phyloP scores from a whole-genome alignment of 2,888 invertebrate genomes.

The Apamea epomidion region DNA sequence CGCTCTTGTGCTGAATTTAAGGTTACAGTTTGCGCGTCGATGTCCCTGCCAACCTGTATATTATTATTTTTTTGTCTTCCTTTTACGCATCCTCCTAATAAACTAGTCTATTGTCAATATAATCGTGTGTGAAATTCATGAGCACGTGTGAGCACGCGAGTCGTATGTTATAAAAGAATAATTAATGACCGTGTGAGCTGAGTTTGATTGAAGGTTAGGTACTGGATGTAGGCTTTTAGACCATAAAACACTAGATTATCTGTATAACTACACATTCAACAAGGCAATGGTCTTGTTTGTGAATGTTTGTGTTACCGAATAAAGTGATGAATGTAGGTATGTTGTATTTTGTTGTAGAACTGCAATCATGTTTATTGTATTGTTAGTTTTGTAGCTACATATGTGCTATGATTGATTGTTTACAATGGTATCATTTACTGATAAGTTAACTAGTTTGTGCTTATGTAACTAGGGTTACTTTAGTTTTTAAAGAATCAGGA shows the following conservation, averaged over 20 bases:
- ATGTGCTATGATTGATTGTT: not conserved
- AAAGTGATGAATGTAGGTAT: not conserved
- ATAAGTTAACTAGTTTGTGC: not conserved
- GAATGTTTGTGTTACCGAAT: conserved; percentile 1
- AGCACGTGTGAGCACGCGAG: conserved; percentile 51
- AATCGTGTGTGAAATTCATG: conserved; percentile 71
- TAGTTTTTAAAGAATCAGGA: too few species aligned
- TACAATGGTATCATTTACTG: not conserved
- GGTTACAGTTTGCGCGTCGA: too few species aligned
- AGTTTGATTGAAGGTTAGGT: conserved; percentile 52
- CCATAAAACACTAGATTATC: conserved; percentile 8
- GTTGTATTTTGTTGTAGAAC: not conserved
- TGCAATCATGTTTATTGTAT: not conserved
- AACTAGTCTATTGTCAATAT: conserved; percentile 45
- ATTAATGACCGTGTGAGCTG: conserved; percentile 54
- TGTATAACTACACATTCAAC: not conserved
- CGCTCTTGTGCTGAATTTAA: too few species aligned
- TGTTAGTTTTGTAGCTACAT: not conserved
- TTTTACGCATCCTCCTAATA: not conserved
- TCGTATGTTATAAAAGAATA: conserved; percentile 49
- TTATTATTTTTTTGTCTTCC: not conserved
- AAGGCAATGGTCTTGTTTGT: not conserved
- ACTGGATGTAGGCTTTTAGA: conserved; percentile 16
- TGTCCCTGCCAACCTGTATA: too few species aligned
- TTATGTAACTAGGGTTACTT: not conserved